Evolutionary conservation across 2,888 invertebrate species (phyloP).

Genomic region (Byasa hedistus): DNA sequence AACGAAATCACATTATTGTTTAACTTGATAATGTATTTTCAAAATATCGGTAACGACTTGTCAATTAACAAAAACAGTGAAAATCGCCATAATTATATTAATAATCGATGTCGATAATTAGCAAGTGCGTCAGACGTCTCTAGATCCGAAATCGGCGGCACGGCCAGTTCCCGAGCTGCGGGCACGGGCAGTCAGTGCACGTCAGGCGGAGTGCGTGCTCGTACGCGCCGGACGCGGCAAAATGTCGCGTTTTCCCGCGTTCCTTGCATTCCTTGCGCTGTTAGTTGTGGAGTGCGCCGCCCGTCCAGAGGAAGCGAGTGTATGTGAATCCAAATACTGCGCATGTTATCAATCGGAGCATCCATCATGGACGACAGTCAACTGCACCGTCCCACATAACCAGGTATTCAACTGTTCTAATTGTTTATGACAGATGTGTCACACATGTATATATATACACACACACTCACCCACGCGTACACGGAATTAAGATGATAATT

Average conservation of each 20-base stretch:
- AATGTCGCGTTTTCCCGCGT: slow-evolving; percentile 62
- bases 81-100: slow-evolving; percentile 41
- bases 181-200: slow-evolving; percentile 56
- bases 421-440: slow-evolving; percentile 30
- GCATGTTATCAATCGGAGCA: slow-evolving; percentile 79
- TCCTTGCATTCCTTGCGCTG: slow-evolving; percentile 71
- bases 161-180: slow-evolving; percentile 30
- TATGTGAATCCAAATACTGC: slow-evolving; percentile 79
- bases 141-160: slow-evolving; percentile 45
- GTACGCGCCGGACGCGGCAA: slow-evolving; percentile 65
- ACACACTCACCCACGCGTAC: background rate
- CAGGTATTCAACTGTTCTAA: slow-evolving; percentile 70
- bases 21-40: background rate
- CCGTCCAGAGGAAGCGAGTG: slow-evolving; percentile 44
- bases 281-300: slow-evolving; percentile 55
- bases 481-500: background rate
- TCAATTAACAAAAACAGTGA: slow-evolving; percentile 31
- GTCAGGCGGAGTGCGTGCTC: slow-evolving; percentile 58
- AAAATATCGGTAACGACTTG: slow-evolving; percentile 22
- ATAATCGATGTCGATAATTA: slow-evolving; percentile 67
- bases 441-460: background rate
- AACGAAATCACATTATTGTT: background rate
- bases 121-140: slow-evolving; percentile 50
- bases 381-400: slow-evolving; percentile 81
- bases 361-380: slow-evolving; percentile 81